Conservation (phyloP, 2,888 invertebrate species). For the Hydrotaea cyrtoneurina region DNA sequence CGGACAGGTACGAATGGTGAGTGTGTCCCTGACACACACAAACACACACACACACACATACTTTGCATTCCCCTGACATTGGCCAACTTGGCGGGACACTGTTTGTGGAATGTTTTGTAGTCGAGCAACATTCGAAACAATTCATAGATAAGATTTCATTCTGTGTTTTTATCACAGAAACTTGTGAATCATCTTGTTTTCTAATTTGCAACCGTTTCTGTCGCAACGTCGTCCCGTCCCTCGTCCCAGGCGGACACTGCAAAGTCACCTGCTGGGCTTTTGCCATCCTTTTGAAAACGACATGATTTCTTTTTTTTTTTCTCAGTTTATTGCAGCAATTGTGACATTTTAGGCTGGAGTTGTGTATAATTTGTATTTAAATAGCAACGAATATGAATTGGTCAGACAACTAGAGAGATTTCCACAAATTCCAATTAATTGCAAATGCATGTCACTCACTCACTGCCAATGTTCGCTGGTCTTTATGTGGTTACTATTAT, state of each 20-base stretch:
- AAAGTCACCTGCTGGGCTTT: slow-evolving; percentile 58
- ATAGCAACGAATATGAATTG: slow-evolving; percentile 23
- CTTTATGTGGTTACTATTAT: slow-evolving; percentile 56
- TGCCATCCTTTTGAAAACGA: slow-evolving; percentile 24
- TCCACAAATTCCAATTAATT: slow-evolving; percentile 57
- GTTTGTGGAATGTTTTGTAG: slow-evolving; percentile 6
- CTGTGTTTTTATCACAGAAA: slow-evolving; percentile 51
- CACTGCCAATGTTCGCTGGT: slow-evolving; percentile 40
- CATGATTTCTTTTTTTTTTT: slow-evolving; percentile 35
- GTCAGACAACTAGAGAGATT: neutral
- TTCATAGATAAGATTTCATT: slow-evolving; percentile 61
- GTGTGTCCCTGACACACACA: slow-evolving; percentile 4
- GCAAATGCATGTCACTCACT: slow-evolving; percentile 49
- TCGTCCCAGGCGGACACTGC: neutral
- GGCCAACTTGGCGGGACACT: slow-evolving; percentile 32
- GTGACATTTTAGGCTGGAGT: slow-evolving; percentile 35
- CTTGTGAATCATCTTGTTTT: slow-evolving; percentile 64
- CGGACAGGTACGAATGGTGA: neutral
- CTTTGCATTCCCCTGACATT: neutral
- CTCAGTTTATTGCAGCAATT: slow-evolving; percentile 21
- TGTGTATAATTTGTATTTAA: slow-evolving; percentile 46
- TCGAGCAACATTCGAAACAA: neutral
- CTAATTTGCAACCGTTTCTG: slow-evolving; percentile 58
- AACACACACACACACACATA: too few relatives aligned
- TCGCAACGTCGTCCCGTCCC: neutral